A percentile compares a stretch with the other conserved stretches of the same genome.
Conservation (phyloP, 2,888 invertebrate genomes). For the Lymantria monacha region DNA sequence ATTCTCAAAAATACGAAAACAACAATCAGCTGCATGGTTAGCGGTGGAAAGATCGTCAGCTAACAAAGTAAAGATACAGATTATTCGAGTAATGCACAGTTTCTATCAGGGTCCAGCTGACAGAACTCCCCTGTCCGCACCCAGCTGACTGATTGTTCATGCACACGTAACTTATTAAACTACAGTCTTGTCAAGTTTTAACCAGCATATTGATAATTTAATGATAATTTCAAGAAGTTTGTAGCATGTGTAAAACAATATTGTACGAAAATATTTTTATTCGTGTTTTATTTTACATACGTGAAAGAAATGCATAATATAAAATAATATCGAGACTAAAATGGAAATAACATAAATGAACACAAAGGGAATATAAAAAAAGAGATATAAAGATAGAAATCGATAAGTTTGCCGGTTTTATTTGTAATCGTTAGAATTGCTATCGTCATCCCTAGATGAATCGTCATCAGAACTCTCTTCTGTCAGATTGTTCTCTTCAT, state of each 20-base stretch:
- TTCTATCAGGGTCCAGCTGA: background rate
- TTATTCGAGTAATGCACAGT: slow-evolving; percentile 1
- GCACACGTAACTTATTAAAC: background rate
- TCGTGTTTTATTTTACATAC: slow-evolving; percentile 1
- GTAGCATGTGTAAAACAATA: background rate
- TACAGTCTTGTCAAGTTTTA: background rate
- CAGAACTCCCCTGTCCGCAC: background rate
- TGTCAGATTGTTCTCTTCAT: too few species aligned
- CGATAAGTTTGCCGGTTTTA: too few species aligned
- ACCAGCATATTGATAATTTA: background rate
- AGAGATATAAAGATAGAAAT: background rate
- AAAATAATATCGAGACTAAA: too few species aligned
- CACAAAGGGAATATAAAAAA: too few species aligned
- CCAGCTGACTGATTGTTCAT: background rate
- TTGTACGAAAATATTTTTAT: background rate
- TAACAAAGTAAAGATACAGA: slow-evolving; percentile 1
- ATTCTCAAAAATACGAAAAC: background rate
- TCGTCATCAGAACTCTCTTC: too few species aligned
- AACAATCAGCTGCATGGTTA: slow-evolving; percentile 1
- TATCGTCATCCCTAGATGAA: too few species aligned
- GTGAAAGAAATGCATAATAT: slow-evolving; percentile 6
- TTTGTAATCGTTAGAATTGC: too few species aligned
- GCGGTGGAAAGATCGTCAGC: slow-evolving; percentile 2
- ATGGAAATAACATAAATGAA: too few species aligned
- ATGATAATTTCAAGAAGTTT: background rate